phyloP scores from a whole-genome alignment of 2,888 invertebrate genomes.

The Crematogaster levior region DNA sequence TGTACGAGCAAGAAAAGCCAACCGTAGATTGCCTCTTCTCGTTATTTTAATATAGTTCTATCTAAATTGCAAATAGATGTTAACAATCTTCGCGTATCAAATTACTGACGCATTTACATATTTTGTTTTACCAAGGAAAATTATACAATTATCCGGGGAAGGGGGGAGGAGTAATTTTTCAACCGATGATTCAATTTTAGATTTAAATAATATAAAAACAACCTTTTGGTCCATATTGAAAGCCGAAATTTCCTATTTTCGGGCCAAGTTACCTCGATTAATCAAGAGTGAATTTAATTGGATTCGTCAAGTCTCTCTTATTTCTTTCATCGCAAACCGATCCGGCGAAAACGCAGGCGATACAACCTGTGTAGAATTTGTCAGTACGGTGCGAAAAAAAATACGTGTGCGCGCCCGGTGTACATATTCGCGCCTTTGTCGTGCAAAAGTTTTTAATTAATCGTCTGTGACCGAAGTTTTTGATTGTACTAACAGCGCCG shows the following conservation, averaged over 20 bases:
- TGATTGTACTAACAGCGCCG: conserved; percentile 47
- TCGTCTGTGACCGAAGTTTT: conserved; percentile 51
- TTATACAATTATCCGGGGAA: background rate
- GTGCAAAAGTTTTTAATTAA: conserved; percentile 50
- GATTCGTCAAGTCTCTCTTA: background rate
- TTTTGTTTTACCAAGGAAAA: background rate
- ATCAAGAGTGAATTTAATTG: background rate
- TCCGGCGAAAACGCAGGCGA: conserved; percentile 11
- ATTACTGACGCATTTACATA: conserved; percentile 1
- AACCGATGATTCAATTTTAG: background rate
- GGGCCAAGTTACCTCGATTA: background rate
- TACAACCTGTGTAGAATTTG: conserved; percentile 1
- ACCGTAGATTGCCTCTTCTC: background rate
- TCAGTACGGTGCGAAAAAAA: conserved; percentile 9
- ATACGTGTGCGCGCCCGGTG: background rate
- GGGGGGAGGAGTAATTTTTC: background rate
- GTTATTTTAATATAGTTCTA: conserved; percentile 14
- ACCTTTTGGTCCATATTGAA: background rate
- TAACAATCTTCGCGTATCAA: conserved; percentile 1
- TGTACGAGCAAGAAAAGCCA: background rate
- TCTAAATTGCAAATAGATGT: conserved; percentile 30
- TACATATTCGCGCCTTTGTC: conserved; percentile 38
- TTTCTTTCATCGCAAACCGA: background rate
- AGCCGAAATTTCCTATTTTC: background rate
- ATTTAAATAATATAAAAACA: background rate